Conservation (phyloP, 2,888 invertebrate species). For the Hypselothyrea guttata region DNA sequence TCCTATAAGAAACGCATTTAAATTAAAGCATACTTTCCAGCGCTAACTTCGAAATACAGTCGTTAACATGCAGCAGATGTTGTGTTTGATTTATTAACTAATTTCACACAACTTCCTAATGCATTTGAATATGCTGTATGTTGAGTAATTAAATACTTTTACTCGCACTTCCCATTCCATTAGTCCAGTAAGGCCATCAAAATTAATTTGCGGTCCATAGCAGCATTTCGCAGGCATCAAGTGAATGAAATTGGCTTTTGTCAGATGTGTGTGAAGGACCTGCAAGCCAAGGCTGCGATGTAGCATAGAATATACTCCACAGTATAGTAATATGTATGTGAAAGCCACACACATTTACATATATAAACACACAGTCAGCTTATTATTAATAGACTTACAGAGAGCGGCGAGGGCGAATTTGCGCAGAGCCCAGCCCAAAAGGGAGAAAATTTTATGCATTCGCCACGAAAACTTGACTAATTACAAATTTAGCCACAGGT, state of each 20-base stretch:
- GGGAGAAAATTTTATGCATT: conserved; percentile 55
- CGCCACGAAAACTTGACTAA: conserved; percentile 68
- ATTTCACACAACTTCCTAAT: background rate
- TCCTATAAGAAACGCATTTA: too few relatives aligned
- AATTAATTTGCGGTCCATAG: conserved; percentile 56
- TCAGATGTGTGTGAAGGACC: conserved; percentile 37
- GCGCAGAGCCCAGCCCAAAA: conserved; percentile 33
- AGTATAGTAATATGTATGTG: conserved; percentile 10
- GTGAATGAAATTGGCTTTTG: conserved; percentile 61
- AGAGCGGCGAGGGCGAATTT: conserved; percentile 12
- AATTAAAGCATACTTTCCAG: too few relatives aligned
- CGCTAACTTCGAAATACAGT: too few relatives aligned
- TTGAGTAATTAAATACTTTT: conserved; percentile 26
- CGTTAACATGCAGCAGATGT: background rate
- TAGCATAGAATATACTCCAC: too few relatives aligned
- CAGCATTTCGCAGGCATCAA: conserved; percentile 42
- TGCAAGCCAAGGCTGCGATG: conserved; percentile 49
- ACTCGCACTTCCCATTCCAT: background rate
- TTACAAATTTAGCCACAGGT: conserved; percentile 75
- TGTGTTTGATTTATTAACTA: conserved; percentile 6
- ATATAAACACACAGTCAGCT: conserved; percentile 19
- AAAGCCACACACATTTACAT: conserved; percentile 17
- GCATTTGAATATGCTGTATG: conserved; percentile 2
- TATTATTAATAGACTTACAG: conserved; percentile 54
- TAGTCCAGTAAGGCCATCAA: conserved; percentile 6